phyloP scores from a whole-genome alignment of 2,888 invertebrate species.

The Sipha maydis region DNA sequence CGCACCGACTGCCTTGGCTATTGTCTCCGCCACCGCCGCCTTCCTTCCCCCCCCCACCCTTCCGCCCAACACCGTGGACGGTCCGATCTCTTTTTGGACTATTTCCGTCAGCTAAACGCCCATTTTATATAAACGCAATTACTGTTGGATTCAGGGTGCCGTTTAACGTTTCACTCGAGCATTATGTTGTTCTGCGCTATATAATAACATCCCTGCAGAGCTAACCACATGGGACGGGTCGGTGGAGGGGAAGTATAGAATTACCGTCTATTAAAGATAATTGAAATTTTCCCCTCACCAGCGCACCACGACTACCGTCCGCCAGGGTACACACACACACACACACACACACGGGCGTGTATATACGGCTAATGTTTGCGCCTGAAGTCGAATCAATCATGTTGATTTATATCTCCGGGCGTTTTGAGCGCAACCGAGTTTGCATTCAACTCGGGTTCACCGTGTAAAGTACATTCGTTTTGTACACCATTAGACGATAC shows the following conservation, averaged over 20 bases:
- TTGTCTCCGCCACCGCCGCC: neutral
- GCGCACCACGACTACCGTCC: neutral
- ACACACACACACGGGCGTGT: neutral
- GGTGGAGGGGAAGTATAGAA: slow-evolving; percentile 57
- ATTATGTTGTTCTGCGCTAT: slow-evolving; percentile 49
- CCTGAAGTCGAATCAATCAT: slow-evolving; percentile 59
- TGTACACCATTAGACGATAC: slow-evolving; percentile 33
- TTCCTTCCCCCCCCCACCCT: too few species aligned
- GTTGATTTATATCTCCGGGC: slow-evolving; percentile 56
- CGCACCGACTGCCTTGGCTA: neutral
- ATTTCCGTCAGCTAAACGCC: slow-evolving; percentile 51
- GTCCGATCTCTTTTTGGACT: slow-evolving; percentile 26
- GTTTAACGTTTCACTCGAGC: slow-evolving; percentile 62
- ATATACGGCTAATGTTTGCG: slow-evolving; percentile 54
- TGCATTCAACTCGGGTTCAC: slow-evolving; percentile 31
- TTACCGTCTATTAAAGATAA: slow-evolving; percentile 62
- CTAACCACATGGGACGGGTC: neutral
- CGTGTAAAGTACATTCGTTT: slow-evolving; percentile 4
- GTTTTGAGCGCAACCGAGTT: slow-evolving; percentile 27
- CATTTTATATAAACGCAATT: slow-evolving; percentile 60
- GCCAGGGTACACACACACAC: neutral
- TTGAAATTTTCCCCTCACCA: slow-evolving; percentile 57
- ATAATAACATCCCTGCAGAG: slow-evolving; percentile 59
- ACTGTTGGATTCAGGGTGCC: slow-evolving; percentile 59
- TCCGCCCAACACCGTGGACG: neutral